Evolutionary conservation across 2,888 invertebrate genomes (phyloP).

Genomic region (Limenitis arthemis): DNA sequence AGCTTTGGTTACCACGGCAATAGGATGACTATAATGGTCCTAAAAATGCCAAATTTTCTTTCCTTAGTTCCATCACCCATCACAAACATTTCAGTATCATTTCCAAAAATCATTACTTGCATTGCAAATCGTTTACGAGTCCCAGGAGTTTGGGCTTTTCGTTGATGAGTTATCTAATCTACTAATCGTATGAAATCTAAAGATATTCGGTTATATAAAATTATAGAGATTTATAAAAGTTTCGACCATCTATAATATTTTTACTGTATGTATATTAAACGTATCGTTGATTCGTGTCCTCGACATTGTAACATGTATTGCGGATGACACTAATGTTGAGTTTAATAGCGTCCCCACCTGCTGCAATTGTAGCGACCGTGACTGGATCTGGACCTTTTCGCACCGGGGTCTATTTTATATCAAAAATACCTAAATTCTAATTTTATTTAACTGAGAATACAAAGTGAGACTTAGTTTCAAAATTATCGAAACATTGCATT

Average conservation of each 20-base stretch:
- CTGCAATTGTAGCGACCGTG: constrained; percentile 53
- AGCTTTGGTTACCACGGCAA: too few relatives aligned
- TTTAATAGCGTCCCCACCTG: constrained; percentile 51
- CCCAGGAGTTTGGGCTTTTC: neutral
- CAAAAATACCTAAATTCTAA: neutral
- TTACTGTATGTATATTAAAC: neutral
- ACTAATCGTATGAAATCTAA: neutral
- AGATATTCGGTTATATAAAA: neutral
- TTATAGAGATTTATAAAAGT: too few relatives aligned
- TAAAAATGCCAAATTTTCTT: too few relatives aligned
- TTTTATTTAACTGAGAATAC: neutral
- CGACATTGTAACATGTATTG: constrained; percentile 50
- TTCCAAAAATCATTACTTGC: too few relatives aligned
- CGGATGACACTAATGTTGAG: constrained; percentile 57
- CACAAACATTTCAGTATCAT: too few relatives aligned
- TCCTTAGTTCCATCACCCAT: too few relatives aligned
- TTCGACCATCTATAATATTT: too few relatives aligned
- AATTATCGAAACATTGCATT: neutral
- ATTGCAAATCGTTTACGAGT: too few relatives aligned
- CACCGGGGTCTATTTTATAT: constrained; percentile 7
- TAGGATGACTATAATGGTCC: too few relatives aligned
- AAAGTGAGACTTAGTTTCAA: neutral
- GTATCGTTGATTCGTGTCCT: constrained; percentile 34
- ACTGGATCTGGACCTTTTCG: constrained; percentile 52
- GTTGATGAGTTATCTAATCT: neutral